phyloP scores from a whole-genome alignment of 2,888 invertebrate species.

The Tortrix viridana region DNA sequence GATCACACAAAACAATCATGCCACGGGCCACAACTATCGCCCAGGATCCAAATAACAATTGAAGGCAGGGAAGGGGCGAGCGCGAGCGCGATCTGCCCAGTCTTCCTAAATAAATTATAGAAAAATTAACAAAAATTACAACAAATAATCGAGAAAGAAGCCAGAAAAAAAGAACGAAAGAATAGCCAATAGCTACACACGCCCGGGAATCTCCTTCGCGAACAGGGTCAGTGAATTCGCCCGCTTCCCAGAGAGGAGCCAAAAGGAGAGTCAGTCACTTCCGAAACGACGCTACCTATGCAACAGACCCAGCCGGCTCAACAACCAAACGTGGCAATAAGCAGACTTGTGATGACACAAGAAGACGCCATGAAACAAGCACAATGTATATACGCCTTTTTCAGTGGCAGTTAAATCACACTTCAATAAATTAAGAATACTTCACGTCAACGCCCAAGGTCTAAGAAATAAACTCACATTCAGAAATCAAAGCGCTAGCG shows the following conservation, averaged over 20 bases:
- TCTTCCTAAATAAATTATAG: constrained; percentile 1
- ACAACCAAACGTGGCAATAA: too few relatives aligned
- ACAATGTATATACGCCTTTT: too few relatives aligned
- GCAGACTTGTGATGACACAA: too few relatives aligned
- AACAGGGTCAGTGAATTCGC: too few relatives aligned
- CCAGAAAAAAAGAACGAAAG: not conserved
- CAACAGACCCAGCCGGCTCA: too few relatives aligned
- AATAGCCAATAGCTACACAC: not conserved
- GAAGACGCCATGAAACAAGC: too few relatives aligned
- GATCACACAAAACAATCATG: constrained; percentile 2
- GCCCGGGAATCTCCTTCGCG: too few relatives aligned
- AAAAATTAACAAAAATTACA: not conserved
- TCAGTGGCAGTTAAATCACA: too few relatives aligned
- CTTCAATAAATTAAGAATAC: not conserved
- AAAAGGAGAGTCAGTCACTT: too few relatives aligned
- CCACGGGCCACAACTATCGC: not conserved
- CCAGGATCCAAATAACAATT: too few relatives aligned
- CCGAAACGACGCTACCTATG: too few relatives aligned
- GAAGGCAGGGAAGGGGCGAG: not conserved
- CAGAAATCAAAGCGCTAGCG: not conserved
- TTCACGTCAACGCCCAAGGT: constrained; percentile 1
- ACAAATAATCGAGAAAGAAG: not conserved
- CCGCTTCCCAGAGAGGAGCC: too few relatives aligned
- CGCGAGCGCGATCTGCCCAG: not conserved
- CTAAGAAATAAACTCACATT: not conserved